phyloP scores from a whole-genome alignment of 2,113 vertebrate species.

The Panthera tigris region DNA sequence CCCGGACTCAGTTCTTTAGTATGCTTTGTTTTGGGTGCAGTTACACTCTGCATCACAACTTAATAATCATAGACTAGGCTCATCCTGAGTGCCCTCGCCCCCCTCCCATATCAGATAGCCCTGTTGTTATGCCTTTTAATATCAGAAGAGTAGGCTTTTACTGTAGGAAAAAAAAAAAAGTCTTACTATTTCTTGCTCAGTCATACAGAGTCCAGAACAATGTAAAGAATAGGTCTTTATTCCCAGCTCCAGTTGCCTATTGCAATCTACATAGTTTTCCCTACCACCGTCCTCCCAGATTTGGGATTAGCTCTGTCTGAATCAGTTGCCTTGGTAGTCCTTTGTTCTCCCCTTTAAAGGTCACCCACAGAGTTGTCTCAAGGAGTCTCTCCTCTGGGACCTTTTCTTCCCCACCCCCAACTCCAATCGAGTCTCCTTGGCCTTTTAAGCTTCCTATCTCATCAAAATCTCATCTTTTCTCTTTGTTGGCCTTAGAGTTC shows the following conservation, averaged over 20 bases:
- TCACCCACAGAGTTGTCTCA: slow-evolving; percentile 40
- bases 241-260: neutral
- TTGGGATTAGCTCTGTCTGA: slow-evolving; percentile 37
- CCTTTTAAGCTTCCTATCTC: slow-evolving; percentile 4
- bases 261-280: neutral
- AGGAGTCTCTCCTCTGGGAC: neutral
- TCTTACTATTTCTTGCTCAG: slow-evolving; percentile 23
- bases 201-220: slow-evolving; percentile 5
- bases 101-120: neutral
- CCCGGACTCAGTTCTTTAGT: neutral
- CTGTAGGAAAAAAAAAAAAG: neutral
- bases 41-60: neutral
- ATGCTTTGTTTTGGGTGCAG: neutral
- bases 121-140: neutral
- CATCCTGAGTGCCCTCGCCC: neutral
- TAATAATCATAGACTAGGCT: neutral
- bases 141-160: slow-evolving; percentile 24
- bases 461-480: neutral
- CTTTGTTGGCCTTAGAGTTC: neutral
- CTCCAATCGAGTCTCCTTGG: neutral
- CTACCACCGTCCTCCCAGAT: neutral
- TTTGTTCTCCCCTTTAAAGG: slow-evolving; percentile 53
- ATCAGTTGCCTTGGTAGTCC: neutral
- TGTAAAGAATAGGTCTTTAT: slow-evolving; percentile 14
- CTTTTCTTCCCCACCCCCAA: neutral